phyloP scores from a whole-genome alignment of 2,888 invertebrate species.

The Drosophila crucigera region DNA sequence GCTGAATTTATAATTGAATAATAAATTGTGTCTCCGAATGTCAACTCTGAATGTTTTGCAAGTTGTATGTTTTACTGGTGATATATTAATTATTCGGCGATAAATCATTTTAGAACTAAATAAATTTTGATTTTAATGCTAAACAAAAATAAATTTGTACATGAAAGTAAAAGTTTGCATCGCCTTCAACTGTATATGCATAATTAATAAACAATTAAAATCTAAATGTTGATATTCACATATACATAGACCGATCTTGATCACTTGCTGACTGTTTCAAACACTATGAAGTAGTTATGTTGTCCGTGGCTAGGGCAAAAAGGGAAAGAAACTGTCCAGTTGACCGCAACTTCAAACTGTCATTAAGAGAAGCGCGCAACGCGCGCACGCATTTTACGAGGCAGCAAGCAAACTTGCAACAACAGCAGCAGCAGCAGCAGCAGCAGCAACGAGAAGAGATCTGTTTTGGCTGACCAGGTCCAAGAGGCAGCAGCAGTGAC shows the following conservation, averaged over 20 bases:
- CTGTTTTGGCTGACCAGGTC: constrained; percentile 25
- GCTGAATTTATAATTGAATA: background rate
- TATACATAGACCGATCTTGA: background rate
- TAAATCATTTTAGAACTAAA: background rate
- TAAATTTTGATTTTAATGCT: background rate
- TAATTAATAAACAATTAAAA: background rate
- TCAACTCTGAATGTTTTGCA: background rate
- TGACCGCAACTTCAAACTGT: constrained; percentile 71
- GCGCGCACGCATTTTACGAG: constrained; percentile 81
- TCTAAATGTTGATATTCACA: background rate
- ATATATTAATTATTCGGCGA: background rate
- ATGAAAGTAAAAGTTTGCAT: background rate
- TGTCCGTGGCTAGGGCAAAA: constrained; percentile 42
- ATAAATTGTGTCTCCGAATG: background rate
- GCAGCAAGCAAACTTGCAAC: constrained; percentile 38
- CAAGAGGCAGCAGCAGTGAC: constrained; percentile 55
- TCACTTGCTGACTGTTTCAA: background rate
- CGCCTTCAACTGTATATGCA: background rate
- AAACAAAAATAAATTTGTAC: background rate
- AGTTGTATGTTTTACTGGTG: background rate
- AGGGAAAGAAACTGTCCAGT: constrained; percentile 35
- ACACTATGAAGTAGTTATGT: background rate
- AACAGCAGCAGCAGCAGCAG: constrained; percentile 1
- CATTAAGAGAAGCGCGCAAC: constrained; percentile 79
- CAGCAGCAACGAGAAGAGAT: constrained; percentile 17